A percentile compares a stretch with the other conserved stretches of the same genome.
Evolutionary conservation across 2,888 invertebrate species (phyloP).

Genomic region (Drosophila kanekoi): DNA sequence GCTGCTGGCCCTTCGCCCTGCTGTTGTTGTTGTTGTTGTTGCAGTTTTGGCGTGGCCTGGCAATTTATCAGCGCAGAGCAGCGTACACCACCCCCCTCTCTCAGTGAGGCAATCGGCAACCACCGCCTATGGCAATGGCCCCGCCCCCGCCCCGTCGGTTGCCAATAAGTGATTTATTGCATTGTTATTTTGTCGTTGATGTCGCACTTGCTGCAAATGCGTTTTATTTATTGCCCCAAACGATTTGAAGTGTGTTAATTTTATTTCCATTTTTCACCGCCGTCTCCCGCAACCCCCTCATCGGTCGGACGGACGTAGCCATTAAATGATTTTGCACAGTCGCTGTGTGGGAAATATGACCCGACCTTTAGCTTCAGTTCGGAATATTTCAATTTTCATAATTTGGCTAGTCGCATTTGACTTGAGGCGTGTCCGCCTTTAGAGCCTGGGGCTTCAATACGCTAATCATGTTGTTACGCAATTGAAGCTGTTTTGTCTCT

Average conservation of each 20-base stretch:
- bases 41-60: constrained; percentile 43
- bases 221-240: constrained; percentile 49
- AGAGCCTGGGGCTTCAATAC: background rate
- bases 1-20: constrained; percentile 2
- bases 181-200: constrained; percentile 78
- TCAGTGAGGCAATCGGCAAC: constrained; percentile 7
- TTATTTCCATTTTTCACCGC: constrained; percentile 60
- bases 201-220: constrained; percentile 71
- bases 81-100: constrained; percentile 9
- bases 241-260: constrained; percentile 72
- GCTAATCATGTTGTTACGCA: background rate
- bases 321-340: constrained; percentile 36
- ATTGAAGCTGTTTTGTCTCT: background rate
- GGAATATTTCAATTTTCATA: constrained; percentile 13
- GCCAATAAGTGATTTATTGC: constrained; percentile 74
- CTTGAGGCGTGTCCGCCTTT: background rate
- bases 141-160: background rate
- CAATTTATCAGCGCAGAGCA: constrained; percentile 65
- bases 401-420: constrained; percentile 31
- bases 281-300: background rate
- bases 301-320: background rate
- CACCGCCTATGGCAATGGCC: background rate
- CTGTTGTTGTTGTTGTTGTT: constrained; percentile 18
- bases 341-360: constrained; percentile 1
- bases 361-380: constrained; percentile 22